Evolutionary conservation across 1,140 invertebrate genomes (phyloP), one percentile per base, ranked within the genome.

Genomic region (Pectinophora gossypiella): DNA sequence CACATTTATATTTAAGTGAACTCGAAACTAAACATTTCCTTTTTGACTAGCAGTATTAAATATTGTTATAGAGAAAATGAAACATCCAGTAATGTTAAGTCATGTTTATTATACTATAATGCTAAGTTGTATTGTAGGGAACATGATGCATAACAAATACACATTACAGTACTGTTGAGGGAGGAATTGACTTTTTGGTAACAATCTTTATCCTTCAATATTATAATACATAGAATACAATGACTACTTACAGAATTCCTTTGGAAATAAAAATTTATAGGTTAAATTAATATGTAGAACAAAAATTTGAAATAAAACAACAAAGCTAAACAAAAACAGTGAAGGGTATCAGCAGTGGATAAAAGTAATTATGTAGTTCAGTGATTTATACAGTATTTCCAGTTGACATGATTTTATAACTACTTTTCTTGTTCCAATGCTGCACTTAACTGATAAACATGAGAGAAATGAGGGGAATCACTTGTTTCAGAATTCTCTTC

Each of bases 101-200:
- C 61, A 73, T 75, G 69, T 85, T 82, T 85, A 81, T 85, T 80
- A 70, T 72, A 75, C 70, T 82, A 13, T 19, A 78, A 83, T 73
- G 56, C 72, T 79, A 79, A 68, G 66, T 76, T 76, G 73, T 64
- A 79, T 76, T 76, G 73, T 64, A 79, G 67, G 74, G 70, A 81
- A 75, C 70, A 80, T 76, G 67, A 70, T 71, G 65, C 64, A 69
- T 61, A 70, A 78, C 64, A 72, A 74, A 76, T 67, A n/a, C n/a
- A n/a, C 70, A 64, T 68, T 51, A 54, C 42, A 67, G 60, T 61
- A 64, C 44, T 67, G 63, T 62, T 42, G 57, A 70, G 53, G 54
- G 64, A 60, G 48, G 40, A 77, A 78, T 73, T 80, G 73, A 80
- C 75, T 79, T 76, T 65, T 76, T 74, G 73, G 79, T 81, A 84